A percentile compares a stretch with the other conserved stretches of the same genome.
These are phyloP conservation scores for Helicoverpa assulta DNA, from an alignment of 2,888 invertebrate genomes.

Conservation along the genomic window DNA sequence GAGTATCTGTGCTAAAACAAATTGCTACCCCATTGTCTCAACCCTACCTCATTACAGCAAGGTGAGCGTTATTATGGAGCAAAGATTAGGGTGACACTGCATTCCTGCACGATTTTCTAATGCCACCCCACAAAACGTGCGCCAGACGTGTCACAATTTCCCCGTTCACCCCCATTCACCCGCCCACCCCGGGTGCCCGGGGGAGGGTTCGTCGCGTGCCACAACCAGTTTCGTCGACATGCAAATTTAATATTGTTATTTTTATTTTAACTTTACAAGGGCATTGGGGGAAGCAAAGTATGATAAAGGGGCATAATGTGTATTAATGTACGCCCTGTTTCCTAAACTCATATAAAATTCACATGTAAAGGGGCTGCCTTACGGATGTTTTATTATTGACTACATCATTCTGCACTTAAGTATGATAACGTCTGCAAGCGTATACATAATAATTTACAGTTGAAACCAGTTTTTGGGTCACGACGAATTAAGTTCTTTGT, in stretches of 20 bases:
- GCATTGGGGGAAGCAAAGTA: constrained; percentile 83
- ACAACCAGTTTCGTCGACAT: constrained; percentile 78
- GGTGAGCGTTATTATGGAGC: constrained; percentile 67
- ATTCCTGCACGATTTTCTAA: constrained; percentile 82
- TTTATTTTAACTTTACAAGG: constrained; percentile 87
- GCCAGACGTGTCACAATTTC: constrained; percentile 73
- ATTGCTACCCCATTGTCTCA: constrained; percentile 54
- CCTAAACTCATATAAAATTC: constrained; percentile 62
- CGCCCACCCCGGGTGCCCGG: constrained; percentile 33
- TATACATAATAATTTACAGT: constrained; percentile 48
- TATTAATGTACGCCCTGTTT: constrained; percentile 63
- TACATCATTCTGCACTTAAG: constrained; percentile 62
- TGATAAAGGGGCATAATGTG: constrained; percentile 73
- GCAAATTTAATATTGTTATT: constrained; percentile 88
- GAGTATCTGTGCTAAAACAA: constrained; percentile 23
- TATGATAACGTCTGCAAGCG: constrained; percentile 47
- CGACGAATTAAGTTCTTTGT: constrained; percentile 41
- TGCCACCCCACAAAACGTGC: constrained; percentile 69
- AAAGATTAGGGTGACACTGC: constrained; percentile 77
- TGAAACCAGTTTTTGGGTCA: constrained; percentile 49
- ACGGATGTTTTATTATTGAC: constrained; percentile 60
- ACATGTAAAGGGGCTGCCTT: constrained; percentile 51
- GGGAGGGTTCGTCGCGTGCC: constrained; percentile 71
- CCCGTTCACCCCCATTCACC: constrained; percentile 59
- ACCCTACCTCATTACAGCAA: constrained; percentile 60